These are phyloP conservation scores for Drosophila ogumai DNA, from an alignment of 1,140 invertebrate genomes.

Conservation along the genomic window DNA sequence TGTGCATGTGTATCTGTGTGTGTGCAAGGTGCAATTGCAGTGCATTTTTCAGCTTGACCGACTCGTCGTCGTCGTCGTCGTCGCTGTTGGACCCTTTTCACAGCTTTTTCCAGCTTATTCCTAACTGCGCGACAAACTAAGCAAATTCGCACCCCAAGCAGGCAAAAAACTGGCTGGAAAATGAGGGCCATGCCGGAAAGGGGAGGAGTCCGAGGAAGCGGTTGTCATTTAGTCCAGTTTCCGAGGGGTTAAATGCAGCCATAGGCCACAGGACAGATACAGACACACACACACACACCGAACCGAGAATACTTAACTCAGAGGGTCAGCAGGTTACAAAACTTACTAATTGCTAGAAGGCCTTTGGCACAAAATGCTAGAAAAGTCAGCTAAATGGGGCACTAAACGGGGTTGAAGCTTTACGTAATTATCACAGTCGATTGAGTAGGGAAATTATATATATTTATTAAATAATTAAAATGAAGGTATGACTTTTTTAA, in stretches of 20 bases:
- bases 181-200: conserved; percentile 7
- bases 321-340: conserved; percentile 79
- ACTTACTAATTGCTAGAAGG: conserved; percentile 55
- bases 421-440: neutral
- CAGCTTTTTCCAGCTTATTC: conserved; percentile 31
- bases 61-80: conserved; percentile 46
- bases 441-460: neutral
- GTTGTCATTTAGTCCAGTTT: conserved; percentile 61
- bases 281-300: conserved; percentile 21
- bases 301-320: conserved; percentile 43
- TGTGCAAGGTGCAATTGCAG: conserved; percentile 79
- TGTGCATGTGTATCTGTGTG: conserved; percentile 36
- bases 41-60: conserved; percentile 81
- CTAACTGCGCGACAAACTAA: conserved; percentile 57
- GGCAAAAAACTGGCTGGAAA: conserved; percentile 34
- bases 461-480: conserved; percentile 7
- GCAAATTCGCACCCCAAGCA: conserved; percentile 64
- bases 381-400: conserved; percentile 47
- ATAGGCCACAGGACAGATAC: conserved; percentile 37
- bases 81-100: conserved; percentile 40
- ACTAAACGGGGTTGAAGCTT: conserved; percentile 20
- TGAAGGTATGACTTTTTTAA: neutral
- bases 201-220: conserved; percentile 45
- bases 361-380: conserved; percentile 45
- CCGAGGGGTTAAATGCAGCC: conserved; percentile 63